A percentile compares a stretch with the other conserved stretches of the same genome.
Evolutionary conservation across 2,888 invertebrate genomes (phyloP).

Genomic region (Syrista parreyssii): DNA sequence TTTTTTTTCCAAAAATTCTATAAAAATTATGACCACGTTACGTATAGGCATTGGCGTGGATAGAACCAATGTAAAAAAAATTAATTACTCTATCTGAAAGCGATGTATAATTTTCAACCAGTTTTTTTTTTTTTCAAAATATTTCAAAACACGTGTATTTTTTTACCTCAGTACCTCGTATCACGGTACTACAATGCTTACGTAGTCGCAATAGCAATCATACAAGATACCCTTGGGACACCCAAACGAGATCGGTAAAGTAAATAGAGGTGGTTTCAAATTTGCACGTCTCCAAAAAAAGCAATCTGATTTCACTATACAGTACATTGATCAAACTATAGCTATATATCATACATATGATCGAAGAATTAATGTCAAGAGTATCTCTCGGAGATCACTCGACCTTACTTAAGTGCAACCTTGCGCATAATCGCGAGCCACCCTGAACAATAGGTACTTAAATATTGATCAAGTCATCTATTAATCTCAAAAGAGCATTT

Average conservation of each 20-base stretch:
- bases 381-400: neutral
- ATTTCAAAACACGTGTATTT: neutral
- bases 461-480: neutral
- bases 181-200: neutral
- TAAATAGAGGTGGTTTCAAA: neutral
- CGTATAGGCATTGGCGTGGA: too few species aligned
- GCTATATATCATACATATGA: neutral
- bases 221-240: neutral
- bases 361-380: neutral
- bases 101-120: neutral
- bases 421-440: neutral
- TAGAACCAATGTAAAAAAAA: neutral
- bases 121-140: neutral
- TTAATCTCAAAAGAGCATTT: neutral
- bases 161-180: neutral
- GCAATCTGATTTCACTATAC: neutral
- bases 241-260: neutral
- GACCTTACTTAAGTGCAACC: neutral
- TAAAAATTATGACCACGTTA: neutral
- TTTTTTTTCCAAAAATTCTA: neutral
- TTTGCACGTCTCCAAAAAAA: neutral
- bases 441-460: neutral
- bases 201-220: neutral
- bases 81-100: neutral
- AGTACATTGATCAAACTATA: neutral